phyloP scores from a whole-genome alignment of 2,113 vertebrate genomes.

The Pseudois nayaur region DNA sequence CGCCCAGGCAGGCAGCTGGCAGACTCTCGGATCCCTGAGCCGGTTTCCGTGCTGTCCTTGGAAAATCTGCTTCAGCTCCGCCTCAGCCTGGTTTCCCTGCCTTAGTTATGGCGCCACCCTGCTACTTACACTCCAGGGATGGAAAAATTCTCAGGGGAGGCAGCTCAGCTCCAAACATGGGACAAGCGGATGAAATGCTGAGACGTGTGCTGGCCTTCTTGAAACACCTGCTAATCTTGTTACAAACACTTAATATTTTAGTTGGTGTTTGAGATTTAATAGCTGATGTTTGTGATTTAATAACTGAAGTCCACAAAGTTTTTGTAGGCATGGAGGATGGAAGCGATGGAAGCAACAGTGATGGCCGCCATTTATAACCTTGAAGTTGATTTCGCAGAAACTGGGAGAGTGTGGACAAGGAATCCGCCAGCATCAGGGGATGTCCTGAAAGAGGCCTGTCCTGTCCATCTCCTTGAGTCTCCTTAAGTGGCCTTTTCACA shows the following conservation, averaged over 20 bases:
- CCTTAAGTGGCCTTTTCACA: neutral
- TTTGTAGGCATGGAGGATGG: neutral
- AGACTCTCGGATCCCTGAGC: neutral
- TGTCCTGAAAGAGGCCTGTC: too few relatives aligned
- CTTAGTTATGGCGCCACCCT: neutral
- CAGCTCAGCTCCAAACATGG: neutral
- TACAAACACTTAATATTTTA: neutral
- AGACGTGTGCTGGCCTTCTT: neutral
- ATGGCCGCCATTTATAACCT: rapidly evolving
- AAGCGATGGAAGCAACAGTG: neutral
- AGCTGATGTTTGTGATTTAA: neutral
- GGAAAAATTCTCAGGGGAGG: neutral
- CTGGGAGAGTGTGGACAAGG: neutral
- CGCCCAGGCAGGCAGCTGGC: neutral
- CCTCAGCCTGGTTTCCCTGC: rapidly evolving
- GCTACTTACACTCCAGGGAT: too few relatives aligned
- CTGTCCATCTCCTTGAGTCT: neutral
- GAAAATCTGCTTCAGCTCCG: neutral
- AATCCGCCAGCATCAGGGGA: rapidly evolving
- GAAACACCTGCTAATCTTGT: neutral
- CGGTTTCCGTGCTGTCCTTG: neutral
- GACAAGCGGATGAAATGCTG: neutral
- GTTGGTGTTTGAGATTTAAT: neutral
- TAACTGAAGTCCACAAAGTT: neutral
- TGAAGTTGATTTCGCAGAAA: neutral